phyloP scores from a whole-genome alignment of 37 sponge, comb jelly and placozoan genomes.

The Cladorhizidae sp. region DNA sequence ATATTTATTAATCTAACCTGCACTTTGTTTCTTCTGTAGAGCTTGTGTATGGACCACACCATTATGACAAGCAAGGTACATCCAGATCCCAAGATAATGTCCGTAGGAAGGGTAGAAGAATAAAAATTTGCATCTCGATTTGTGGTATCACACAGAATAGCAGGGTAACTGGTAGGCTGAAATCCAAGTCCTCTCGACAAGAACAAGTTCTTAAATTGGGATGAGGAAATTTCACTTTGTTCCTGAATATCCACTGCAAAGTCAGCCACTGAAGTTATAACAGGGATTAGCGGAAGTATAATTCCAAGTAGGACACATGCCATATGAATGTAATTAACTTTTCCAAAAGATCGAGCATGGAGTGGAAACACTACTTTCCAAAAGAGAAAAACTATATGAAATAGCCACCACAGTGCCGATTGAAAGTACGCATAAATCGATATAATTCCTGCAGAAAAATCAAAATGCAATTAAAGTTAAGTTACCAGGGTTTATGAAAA shows the following conservation, averaged over 20 bases:
- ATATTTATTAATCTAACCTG: too few relatives aligned
- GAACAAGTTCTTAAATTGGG: not conserved
- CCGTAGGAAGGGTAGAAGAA: slow-evolving; percentile 20
- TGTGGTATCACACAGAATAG: slow-evolving; percentile 1
- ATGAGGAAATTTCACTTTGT: not conserved
- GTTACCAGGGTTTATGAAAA: too few relatives aligned
- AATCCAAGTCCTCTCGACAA: not conserved
- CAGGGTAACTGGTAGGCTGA: not conserved
- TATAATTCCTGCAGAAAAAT: slow-evolving; percentile 19
- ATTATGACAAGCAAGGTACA: slow-evolving; percentile 24
- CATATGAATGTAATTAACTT: slow-evolving; percentile 30
- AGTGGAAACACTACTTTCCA: slow-evolving; percentile 3
- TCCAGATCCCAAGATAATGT: slow-evolving; percentile 4
- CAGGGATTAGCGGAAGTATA: slow-evolving; percentile 16
- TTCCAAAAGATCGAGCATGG: not conserved
- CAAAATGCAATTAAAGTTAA: too few relatives aligned
- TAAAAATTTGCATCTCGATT: slow-evolving; percentile 2
- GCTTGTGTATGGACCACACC: slow-evolving; percentile 17
- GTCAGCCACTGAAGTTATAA: not conserved
- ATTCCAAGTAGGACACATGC: slow-evolving; percentile 7
- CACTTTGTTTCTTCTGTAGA: too few relatives aligned
- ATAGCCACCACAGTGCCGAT: slow-evolving; percentile 29
- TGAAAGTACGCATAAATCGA: slow-evolving; percentile 18
- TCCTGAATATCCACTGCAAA: slow-evolving; percentile 1
- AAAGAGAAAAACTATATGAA: slow-evolving; percentile 14